Percentiles rank a stretch among this genome's conserved stretches.
phyloP scores from a whole-genome alignment of 2,797 vertebrate species.

The Thalassophryne amazonica region DNA sequence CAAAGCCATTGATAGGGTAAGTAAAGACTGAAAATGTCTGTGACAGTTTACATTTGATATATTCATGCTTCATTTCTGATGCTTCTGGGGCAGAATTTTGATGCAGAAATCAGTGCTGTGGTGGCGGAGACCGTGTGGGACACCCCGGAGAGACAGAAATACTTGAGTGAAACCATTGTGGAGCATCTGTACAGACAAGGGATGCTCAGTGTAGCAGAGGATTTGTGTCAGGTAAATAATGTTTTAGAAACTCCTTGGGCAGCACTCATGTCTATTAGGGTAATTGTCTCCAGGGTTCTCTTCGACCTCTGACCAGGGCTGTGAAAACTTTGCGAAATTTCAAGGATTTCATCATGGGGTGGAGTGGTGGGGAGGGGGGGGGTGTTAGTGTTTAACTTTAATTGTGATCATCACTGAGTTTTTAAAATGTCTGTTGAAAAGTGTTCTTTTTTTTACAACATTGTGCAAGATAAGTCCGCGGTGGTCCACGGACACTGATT shows the following conservation, averaged over 20 bases:
- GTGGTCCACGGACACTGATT: no score
- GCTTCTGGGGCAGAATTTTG: slow-evolving; percentile 83
- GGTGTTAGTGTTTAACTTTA: no score
- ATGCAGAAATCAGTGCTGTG: slow-evolving; percentile 89
- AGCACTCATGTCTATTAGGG: no score
- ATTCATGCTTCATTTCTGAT: background rate
- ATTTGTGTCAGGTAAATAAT: slow-evolving; percentile 84
- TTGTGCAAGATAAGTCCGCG: no score
- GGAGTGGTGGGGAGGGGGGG: no score
- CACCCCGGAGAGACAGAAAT: slow-evolving; percentile 86
- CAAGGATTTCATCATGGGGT: no score
- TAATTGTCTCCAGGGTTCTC: no score
- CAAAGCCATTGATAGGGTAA: slow-evolving; percentile 90
- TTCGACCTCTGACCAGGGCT: no score
- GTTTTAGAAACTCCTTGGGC: background rate
- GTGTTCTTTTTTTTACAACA: no score
- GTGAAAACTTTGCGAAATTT: no score
- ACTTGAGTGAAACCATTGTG: slow-evolving; percentile 87
- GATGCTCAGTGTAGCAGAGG: slow-evolving; percentile 89
- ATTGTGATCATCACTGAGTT: no score
- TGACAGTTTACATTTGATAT: background rate
- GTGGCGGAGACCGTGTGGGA: slow-evolving; percentile 90
- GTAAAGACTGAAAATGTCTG: slow-evolving; percentile 5
- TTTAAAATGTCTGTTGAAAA: no score
- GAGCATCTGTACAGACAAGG: slow-evolving; percentile 91